Evolutionary conservation across 2,888 invertebrate genomes (phyloP), one percentile per base, ranked within the genome.

Genomic region (Abrostola tripartita): DNA sequence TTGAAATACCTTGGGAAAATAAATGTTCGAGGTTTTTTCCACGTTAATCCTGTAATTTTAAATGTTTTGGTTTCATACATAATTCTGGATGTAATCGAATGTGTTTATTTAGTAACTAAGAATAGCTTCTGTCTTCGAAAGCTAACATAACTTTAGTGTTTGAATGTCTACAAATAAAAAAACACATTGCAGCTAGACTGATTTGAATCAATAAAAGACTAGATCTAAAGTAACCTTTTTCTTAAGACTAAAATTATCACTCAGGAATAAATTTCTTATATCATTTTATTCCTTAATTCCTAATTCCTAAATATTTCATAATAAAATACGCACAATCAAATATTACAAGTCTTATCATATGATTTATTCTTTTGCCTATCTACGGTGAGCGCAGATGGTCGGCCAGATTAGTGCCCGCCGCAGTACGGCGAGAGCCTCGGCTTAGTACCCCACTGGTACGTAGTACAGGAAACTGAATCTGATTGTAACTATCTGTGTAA

Each of bases 1-100:
- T 90, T 90, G 88, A 86, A 89, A 89, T 90, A 89, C 85, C 87
- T 87, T 82, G 82, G 80, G 80, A 84, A 84, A 81, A 80, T 83
- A 77, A 81, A 81, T 64, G 59, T 65, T 64, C 56, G 68, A 49
- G 61, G 68, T 56, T 68, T 79, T 79, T 65, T 44, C 10, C 51
- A 62, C 63, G 53, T 65, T 76, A 76, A 79, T 68, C 71, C 42
- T 50, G 37, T 36, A 36, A n/a, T 47, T 37, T 51, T 51, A 54
- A 61, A 67, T 60, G 11, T 65, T 75, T 50, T 44, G 35, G n/a
- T 35, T 42, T 36, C 41, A 41, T 41, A 41, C 41, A 24, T 47
- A 47, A 14, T 47, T 9, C 9, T 6, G 12, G 14, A 9, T 47
- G 44, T 24, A 24, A 47, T 47, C 14, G 44, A 47, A 47, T 44